A percentile compares a stretch with the other conserved stretches of the same genome.
phyloP scores from a whole-genome alignment of 2,113 vertebrate species.

The Pungitius pungitius region DNA sequence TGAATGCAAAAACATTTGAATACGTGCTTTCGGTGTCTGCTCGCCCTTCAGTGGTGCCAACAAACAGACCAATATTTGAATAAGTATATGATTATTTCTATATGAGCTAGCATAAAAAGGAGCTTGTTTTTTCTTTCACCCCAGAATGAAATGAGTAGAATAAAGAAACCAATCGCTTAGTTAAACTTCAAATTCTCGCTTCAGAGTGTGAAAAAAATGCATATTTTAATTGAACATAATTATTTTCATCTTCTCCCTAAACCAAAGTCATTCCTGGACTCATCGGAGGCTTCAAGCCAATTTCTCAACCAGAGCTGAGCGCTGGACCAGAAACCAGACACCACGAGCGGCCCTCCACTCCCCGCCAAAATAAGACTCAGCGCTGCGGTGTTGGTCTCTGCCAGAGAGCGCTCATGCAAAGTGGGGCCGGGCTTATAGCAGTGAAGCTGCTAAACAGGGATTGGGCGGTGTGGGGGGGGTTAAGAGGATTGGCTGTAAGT shows the following conservation, averaged over 20 bases:
- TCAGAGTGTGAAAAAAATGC: background rate
- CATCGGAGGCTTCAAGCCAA: background rate
- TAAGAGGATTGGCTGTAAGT: constrained; percentile 69
- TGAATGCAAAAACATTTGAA: background rate
- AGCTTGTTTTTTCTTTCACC: background rate
- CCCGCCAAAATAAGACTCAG: constrained; percentile 4
- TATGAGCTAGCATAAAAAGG: background rate
- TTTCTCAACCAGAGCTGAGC: background rate
- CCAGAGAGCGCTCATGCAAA: constrained; percentile 29
- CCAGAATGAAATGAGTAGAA: background rate
- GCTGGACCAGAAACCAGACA: constrained; percentile 4
- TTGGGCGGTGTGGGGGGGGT: constrained; percentile 4
- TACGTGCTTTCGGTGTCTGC: background rate
- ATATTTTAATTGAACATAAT: background rate
- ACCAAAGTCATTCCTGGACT: background rate
- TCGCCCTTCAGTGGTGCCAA: background rate
- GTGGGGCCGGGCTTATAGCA: constrained; percentile 36
- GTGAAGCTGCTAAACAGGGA: constrained; percentile 55
- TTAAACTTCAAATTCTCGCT: background rate
- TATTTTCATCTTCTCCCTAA: background rate
- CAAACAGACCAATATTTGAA: background rate
- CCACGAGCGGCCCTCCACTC: background rate
- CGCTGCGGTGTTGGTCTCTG: constrained; percentile 8
- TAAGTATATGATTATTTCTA: background rate
- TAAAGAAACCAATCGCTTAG: background rate